Evolutionary conservation across 2,113 vertebrate genomes (phyloP).

Genomic region (Muntiacus muntjak): DNA sequence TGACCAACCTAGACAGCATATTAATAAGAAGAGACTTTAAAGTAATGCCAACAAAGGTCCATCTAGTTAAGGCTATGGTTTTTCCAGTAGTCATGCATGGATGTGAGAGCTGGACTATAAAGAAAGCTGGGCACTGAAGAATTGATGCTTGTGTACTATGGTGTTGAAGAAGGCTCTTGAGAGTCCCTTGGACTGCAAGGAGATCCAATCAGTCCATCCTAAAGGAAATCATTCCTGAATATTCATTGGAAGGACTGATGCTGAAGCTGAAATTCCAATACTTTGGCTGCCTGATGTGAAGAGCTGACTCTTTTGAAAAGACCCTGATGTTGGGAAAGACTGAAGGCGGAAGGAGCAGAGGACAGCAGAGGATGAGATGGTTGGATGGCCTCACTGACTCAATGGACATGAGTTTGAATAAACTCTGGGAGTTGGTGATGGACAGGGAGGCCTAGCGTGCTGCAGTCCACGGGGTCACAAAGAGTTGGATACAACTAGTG

Average conservation of each 20-base stretch:
- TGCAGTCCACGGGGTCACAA: neutral
- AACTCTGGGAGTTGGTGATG: neutral
- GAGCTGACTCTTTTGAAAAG: neutral
- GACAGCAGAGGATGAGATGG: neutral
- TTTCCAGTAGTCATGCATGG: neutral
- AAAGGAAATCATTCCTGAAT: neutral
- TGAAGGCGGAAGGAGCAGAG: neutral
- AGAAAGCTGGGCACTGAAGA: neutral
- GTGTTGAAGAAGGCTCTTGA: neutral
- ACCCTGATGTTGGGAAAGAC: neutral
- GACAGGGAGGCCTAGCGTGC: neutral
- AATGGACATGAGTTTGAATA: neutral
- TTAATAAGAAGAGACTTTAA: neutral
- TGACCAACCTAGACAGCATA: neutral
- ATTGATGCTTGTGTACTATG: neutral
- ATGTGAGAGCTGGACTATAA: neutral
- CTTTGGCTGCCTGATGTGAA: neutral
- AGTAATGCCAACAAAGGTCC: neutral
- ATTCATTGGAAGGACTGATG: neutral
- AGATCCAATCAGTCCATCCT: neutral
- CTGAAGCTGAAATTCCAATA: neutral
- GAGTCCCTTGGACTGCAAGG: neutral
- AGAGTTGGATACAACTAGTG: fast-evolving
- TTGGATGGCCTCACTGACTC: neutral
- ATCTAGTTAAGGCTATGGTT: neutral